Percentiles rank a stretch among this genome's conserved stretches.
Evolutionary conservation across 2,113 vertebrate genomes (phyloP).

Genomic region (Coracopsis vasa): DNA sequence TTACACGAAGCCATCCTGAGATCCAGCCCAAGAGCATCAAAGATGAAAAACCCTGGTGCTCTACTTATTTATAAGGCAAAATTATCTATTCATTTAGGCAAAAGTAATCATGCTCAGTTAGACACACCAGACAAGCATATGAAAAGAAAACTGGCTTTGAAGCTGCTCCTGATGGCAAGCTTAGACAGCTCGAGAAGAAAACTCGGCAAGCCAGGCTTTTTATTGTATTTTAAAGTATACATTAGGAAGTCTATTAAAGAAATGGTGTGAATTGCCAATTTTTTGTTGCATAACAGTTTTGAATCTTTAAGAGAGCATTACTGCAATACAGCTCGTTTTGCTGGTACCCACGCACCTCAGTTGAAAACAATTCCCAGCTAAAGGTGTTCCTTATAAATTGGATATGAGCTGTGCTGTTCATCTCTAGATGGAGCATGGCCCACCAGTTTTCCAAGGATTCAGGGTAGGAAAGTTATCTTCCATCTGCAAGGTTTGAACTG

Average conservation of each 20-base stretch:
- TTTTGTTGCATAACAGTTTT: constrained; percentile 49
- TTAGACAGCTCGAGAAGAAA: constrained; percentile 22
- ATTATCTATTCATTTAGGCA: constrained; percentile 51
- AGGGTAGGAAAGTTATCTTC: background rate
- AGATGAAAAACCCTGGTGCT: background rate
- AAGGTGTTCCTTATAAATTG: background rate
- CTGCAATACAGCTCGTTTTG: constrained; percentile 1
- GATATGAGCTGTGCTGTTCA: background rate
- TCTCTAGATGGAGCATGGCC: background rate
- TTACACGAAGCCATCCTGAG: background rate
- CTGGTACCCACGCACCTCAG: background rate
- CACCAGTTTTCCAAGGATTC: background rate
- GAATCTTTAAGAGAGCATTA: constrained; percentile 15
- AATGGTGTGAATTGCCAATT: background rate
- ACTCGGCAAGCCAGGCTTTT: background rate
- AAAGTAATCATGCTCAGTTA: constrained; percentile 53
- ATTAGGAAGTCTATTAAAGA: constrained; percentile 31
- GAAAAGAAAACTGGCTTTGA: constrained; percentile 68
- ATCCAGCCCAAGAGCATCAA: constrained; percentile 11
- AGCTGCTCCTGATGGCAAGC: constrained; percentile 36
- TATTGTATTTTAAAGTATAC: background rate
- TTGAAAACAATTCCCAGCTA: background rate
- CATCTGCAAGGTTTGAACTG: background rate
- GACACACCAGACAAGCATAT: constrained; percentile 57
- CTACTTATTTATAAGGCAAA: constrained; percentile 19